phyloP scores from a whole-genome alignment of 2,797 vertebrate genomes.

The Hyperoplus lanceolatus region DNA sequence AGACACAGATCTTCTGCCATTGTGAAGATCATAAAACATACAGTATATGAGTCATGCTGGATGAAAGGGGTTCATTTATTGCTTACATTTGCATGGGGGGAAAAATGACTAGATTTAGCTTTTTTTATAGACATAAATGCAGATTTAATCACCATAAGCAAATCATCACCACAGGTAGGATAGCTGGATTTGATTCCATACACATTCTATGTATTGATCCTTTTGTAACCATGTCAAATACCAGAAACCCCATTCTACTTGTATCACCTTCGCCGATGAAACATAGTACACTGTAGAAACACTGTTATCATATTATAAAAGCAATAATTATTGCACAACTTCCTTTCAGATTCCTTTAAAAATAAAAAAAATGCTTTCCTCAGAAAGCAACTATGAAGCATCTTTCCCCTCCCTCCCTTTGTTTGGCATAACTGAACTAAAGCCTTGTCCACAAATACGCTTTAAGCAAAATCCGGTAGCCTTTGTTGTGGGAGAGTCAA shows the following conservation, averaged over 20 bases:
- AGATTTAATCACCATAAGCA: not conserved
- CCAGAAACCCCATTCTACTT: not conserved
- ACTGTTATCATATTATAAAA: not conserved
- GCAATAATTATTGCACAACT: not conserved
- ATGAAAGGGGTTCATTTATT: constrained; percentile 6
- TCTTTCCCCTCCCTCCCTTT: not conserved
- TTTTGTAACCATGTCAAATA: not conserved
- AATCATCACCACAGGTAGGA: constrained; percentile 2
- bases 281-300: not conserved
- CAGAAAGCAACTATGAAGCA: not conserved
- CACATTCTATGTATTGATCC: not conserved
- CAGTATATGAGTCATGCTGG: constrained; percentile 30
- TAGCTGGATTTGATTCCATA: constrained; percentile 11
- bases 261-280: not conserved
- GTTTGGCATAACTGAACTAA: not conserved
- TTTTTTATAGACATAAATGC: constrained; percentile 12
- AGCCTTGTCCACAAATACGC: constrained; percentile 16
- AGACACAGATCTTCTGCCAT: constrained; percentile 9
- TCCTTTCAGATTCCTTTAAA: not conserved
- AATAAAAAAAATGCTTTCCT: not conserved
- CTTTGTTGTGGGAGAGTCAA: constrained; percentile 19
- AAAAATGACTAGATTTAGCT: not conserved
- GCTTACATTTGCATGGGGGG: constrained; percentile 7
- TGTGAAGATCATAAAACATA: constrained; percentile 15
- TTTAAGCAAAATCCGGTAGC: constrained; percentile 32